phyloP scores from a whole-genome alignment of 2,888 invertebrate genomes.

The Agrypnus murinus region DNA sequence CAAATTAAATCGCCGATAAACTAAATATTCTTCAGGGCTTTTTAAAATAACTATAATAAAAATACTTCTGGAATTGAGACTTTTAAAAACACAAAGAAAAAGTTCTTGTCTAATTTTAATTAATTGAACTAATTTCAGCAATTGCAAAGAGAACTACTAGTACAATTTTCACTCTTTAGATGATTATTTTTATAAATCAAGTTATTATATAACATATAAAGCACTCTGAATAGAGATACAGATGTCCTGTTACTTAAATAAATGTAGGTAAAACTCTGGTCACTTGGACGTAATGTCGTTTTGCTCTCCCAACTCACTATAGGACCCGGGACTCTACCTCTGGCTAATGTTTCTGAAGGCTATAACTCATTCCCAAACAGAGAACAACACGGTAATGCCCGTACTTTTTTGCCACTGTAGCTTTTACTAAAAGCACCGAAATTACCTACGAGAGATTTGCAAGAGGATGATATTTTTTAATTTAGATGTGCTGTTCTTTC shows the following conservation, averaged over 20 bases:
- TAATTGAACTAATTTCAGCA: too few relatives aligned
- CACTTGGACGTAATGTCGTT: conserved; percentile 45
- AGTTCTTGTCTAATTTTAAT: too few relatives aligned
- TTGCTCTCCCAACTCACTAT: conserved; percentile 36
- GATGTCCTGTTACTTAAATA: conserved; percentile 35
- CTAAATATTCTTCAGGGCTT: too few relatives aligned
- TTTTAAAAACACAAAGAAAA: too few relatives aligned
- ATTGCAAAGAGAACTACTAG: too few relatives aligned
- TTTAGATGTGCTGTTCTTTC: conserved; percentile 38
- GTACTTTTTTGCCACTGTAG: conserved; percentile 62
- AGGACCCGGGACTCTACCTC: conserved; percentile 46
- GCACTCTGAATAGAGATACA: conserved; percentile 15
- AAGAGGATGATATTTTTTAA: conserved; percentile 50
- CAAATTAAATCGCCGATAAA: conserved; percentile 9
- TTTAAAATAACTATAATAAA: too few relatives aligned
- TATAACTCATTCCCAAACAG: conserved; percentile 67
- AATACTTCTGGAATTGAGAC: too few relatives aligned
- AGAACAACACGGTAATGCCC: conserved; percentile 62
- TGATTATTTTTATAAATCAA: too few relatives aligned
- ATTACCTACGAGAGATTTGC: conserved; percentile 51
- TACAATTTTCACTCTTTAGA: too few relatives aligned
- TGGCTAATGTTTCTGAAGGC: conserved; percentile 70
- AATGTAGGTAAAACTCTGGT: conserved; percentile 35
- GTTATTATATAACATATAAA: too few relatives aligned
- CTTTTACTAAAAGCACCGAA: conserved; percentile 56